These are phyloP conservation scores for Stenolophus ochropezus DNA, from an alignment of 2,888 invertebrate genomes.

Conservation along the genomic window DNA sequence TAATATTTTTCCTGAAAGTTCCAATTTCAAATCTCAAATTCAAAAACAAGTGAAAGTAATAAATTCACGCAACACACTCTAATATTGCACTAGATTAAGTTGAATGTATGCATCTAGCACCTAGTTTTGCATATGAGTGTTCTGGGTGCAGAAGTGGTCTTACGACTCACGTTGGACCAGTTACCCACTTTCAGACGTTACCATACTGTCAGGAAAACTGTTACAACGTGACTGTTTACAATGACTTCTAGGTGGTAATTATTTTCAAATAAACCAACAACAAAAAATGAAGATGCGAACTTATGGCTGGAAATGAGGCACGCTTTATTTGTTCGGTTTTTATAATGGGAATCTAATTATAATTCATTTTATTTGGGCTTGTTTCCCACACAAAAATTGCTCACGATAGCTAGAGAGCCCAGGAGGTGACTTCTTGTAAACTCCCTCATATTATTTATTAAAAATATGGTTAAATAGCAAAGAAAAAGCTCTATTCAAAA, in stretches of 20 bases:
- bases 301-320: not conserved
- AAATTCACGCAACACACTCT: not conserved
- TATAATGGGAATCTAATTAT: not conserved
- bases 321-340: not conserved
- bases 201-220: constrained; percentile 34
- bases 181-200: constrained; percentile 50
- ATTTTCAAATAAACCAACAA: not conserved
- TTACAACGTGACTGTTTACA: constrained; percentile 19
- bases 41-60: not conserved
- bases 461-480: too few relatives aligned
- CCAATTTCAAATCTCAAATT: not conserved
- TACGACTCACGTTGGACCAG: constrained; percentile 30
- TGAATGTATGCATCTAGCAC: not conserved
- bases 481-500: too few relatives aligned
- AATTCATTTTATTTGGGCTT: too few relatives aligned
- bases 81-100: not conserved
- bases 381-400: too few relatives aligned
- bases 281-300: not conserved
- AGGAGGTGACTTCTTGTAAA: too few relatives aligned
- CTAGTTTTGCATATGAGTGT: not conserved
- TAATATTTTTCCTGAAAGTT: not conserved
- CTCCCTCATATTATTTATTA: too few relatives aligned
- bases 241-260: constrained; percentile 4
- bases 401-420: too few relatives aligned
- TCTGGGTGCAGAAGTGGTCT: not conserved